Evolutionary conservation across 2,113 vertebrate genomes (phyloP), one percentile per base, ranked within the genome.

Genomic region (Poicephalus gulielmi): DNA sequence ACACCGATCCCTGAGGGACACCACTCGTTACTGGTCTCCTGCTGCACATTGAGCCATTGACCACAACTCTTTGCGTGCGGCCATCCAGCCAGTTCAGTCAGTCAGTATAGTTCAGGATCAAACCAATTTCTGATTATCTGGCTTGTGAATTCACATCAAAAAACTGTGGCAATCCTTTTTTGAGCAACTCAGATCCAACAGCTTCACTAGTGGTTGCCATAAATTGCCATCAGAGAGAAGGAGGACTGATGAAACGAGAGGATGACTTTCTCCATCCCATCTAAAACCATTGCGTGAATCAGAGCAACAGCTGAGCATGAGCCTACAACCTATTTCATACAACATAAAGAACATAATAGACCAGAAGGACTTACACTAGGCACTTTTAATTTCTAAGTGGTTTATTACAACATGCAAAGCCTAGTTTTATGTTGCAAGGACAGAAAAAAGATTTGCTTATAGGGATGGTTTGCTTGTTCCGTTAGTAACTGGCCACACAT

Each of bases 161-260:
- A 88, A 88, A 11, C 18, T 23, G 17, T 47, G n/a, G 9, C 14
- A 66, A 69, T 47, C 9, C 33, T 57, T 83, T 77, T 53, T 13
- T 44, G 44, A 88, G 30, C 20, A 57, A 57, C 6, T 64, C 33
- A 22, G 79, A 35, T 47, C 39, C 1, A 1, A 27, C 9, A 35
- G 24, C n/a, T 66, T 35, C 1, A 0, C 0, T 14, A 44, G 11
- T 15, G 7, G 24, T 47, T 83, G 35, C 8, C 33, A 63, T 55
- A 39, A 77, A 46, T n/a, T 74, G 28, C 25, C 15, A 37, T 19
- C 28, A n/a, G 35, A 41, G 18, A 81, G 59, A 28, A 68, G 31
- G 17, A 94, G 28, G 41, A 67, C 33, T 33, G 25, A 84, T 70
- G 31, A 66, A 79, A 85, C 39, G 23, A 27, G 7, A 24, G 31